Conservation (phyloP, 2,797 vertebrate genomes). For the Labeo calbasu region DNA sequence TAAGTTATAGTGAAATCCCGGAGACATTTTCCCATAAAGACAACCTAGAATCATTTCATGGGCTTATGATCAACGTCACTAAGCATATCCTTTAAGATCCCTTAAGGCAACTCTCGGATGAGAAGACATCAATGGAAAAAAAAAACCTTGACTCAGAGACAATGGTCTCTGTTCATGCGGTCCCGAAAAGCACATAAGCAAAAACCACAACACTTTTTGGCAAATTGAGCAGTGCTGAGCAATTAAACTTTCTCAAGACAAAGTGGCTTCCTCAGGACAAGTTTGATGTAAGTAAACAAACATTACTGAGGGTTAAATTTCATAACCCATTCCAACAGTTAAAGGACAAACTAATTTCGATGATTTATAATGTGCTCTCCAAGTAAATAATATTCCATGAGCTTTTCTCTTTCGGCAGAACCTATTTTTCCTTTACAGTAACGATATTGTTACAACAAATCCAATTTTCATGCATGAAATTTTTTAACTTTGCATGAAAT, state of each 20-base stretch:
- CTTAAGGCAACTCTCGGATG: not conserved
- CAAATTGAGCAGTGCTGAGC: conserved; percentile 11
- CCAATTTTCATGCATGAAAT: conserved; percentile 28
- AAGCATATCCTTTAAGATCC: not conserved
- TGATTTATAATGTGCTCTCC: not conserved
- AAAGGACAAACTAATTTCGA: conserved; percentile 6
- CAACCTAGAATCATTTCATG: not conserved
- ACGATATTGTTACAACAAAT: not conserved
- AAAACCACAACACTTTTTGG: conserved; percentile 65
- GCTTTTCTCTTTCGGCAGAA: not conserved
- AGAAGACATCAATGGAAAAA: conserved; percentile 46
- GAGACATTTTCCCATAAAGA: not conserved
- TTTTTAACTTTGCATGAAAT: conserved; percentile 23
- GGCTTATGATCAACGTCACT: not conserved
- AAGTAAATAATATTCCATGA: conserved; percentile 5
- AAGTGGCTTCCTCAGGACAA: conserved; percentile 39
- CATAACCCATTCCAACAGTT: conserved; percentile 15
- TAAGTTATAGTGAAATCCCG: not conserved
- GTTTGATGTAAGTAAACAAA: conserved; percentile 41
- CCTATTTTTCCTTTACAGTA: not conserved
- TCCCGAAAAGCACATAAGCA: conserved; percentile 51
- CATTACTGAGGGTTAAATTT: conserved; percentile 31
- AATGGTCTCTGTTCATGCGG: conserved; percentile 72
- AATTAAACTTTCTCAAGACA: conserved; percentile 44
- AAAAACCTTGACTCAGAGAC: conserved; percentile 59